A percentile compares a stretch with the other conserved stretches of the same genome.
phyloP scores from a whole-genome alignment of 2,888 invertebrate species.

The Cephus pygmeus region DNA sequence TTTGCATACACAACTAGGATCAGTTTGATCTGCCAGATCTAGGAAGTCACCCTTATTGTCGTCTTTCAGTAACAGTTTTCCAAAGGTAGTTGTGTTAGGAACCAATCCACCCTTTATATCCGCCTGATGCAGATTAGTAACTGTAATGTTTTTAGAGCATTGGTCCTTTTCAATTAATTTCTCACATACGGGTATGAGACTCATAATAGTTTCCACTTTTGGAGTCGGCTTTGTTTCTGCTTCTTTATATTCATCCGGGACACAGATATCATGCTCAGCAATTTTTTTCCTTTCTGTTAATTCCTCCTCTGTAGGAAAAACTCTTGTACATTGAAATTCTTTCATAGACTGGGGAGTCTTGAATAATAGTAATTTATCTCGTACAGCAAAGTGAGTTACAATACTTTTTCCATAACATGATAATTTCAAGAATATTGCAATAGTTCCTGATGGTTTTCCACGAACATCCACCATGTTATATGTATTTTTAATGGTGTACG shows the following conservation, averaged over 20 bases:
- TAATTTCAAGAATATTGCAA: slow-evolving; percentile 48
- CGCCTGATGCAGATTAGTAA: not conserved
- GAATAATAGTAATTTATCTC: slow-evolving; percentile 47
- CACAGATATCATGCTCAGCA: slow-evolving; percentile 14
- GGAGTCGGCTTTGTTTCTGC: slow-evolving; percentile 15
- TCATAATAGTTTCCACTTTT: slow-evolving; percentile 34
- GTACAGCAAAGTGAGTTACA: slow-evolving; percentile 48
- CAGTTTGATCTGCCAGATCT: not conserved
- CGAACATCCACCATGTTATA: slow-evolving; percentile 41
- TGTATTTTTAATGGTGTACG: slow-evolving; percentile 39
- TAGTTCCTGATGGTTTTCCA: slow-evolving; percentile 45
- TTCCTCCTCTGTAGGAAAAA: slow-evolving; percentile 19
- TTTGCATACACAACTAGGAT: slow-evolving; percentile 17
- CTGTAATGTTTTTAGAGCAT: slow-evolving; percentile 27
- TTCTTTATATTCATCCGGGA: slow-evolving; percentile 10
- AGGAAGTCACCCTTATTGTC: not conserved
- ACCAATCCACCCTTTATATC: not conserved
- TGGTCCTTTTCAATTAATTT: slow-evolving; percentile 37
- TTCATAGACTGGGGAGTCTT: slow-evolving; percentile 43
- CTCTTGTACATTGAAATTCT: slow-evolving; percentile 40
- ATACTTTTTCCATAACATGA: slow-evolving; percentile 55
- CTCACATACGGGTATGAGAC: slow-evolving; percentile 37
- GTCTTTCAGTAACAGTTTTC: not conserved
- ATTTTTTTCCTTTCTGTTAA: slow-evolving; percentile 10
- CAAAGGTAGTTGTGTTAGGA: not conserved